Base-by-base conservation (phyloP, 1,140 invertebrate species). In the Kradibia gibbosae region DNA sequence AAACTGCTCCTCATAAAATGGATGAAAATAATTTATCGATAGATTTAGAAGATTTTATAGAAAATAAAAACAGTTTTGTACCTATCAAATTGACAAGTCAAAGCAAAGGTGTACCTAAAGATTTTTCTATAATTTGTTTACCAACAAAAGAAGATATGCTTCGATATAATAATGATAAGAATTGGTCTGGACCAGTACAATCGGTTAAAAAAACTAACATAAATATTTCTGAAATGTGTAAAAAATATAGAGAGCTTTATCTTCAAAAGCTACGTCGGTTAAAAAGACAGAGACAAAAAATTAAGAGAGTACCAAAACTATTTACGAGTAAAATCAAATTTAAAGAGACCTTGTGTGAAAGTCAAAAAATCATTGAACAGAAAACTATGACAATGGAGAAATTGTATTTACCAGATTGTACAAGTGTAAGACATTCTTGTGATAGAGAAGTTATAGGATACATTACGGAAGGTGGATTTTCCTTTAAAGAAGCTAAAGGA, bases 401-500 rank as follows among this genome's bases (percentile, higher is more conserved):
- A 60, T 87, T 96, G 3, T 96, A 94, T 94, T 85, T 96, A 55
- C 95, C 95, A 92, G 62, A 90, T 88, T 79, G 89, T 88, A 87
- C 89, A 48, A 92, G 88, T 48, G 92, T 96, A 50, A 93, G 94
- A n/a, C 85, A 93, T 71, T 92, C 93, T 25, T 93, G 93, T 85
- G 92, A 92, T 25, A 92, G 95, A 84, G 91, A 95, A 88, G 91
- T 95, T 4, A 93, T 96, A 84, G 96, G 96, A 62, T 97, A 94
- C 89, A 86, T 97, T 15, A 92, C 90, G 55, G 90, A 93, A 82
- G 95, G 95, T 39, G 93, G 92, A 48, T 97, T 94, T 87, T 94
- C 93, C 84, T 95, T 95, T 83, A 93, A 93, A 0, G 92, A 94
- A 86, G 93, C 94, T 0, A 92, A 90, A 50, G 92, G 93, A 77